Base-by-base conservation (phyloP, 2,113 vertebrate species). In the Sylvilagus bachmani region DNA sequence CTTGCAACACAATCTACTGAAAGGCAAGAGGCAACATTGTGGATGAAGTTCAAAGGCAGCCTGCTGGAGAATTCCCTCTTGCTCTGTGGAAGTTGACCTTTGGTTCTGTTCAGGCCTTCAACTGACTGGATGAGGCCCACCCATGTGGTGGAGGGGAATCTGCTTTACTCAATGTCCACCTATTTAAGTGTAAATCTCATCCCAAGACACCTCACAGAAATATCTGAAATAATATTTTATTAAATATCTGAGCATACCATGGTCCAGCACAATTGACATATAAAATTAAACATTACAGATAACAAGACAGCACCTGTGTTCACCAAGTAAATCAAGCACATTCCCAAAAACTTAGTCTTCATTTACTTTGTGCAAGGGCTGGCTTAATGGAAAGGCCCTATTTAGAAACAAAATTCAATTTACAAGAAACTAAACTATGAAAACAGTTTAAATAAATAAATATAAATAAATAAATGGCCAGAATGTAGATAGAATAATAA, bases 161-260 rank as follows among this genome's bases (percentile, higher is more conserved):
- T 89, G 29, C 61, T 93, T 93, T 81, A 80, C 22, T 55, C 21
- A 14, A 44, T 25, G n/a, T 69, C 17, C 61, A 73, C 74, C 36
- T 10, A 73, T 29, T 77, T 33, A 92, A 62, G 49, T 49, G 21
- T 31, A 78, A 86, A 71, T 90, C 64, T 67, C 24, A 2, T 62
- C 55, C 77, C 36, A 83, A 82, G 90, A 82, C 36, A 67, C n/a
- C 71, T 92, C 19, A 83, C 38, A 90, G 51, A 80, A 90, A 87
- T 51, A 87, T 61, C 38, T 53, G 88, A 53, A 84, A 44, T 38
- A 92, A 79, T 8, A 22, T 61, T 82, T 86, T 29, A 55, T 51
- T 25, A 92, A 71, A 12, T 73, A 29, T 93, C 44, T 61, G 53
- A 36, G 31, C 14, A 44, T 27, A 19, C 36, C 27, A 69, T 12